Evolutionary conservation across 2,113 vertebrate species (phyloP).

Genomic region (Lepisosteus oculatus): DNA sequence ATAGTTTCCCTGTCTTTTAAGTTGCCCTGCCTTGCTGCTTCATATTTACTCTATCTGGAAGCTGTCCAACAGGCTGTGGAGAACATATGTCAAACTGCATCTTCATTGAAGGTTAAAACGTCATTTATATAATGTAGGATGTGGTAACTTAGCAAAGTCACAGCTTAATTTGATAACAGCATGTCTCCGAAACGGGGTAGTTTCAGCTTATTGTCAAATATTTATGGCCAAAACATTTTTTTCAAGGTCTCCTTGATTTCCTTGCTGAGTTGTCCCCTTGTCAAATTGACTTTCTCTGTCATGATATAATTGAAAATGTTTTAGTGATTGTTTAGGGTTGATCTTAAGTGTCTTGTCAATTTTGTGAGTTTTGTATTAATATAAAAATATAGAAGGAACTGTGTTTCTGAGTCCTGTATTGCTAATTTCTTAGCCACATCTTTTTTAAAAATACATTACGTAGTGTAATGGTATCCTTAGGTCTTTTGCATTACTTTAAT

Average conservation of each 20-base stretch:
- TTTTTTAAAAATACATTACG: no score
- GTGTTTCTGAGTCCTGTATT: no score
- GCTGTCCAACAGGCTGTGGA: background rate
- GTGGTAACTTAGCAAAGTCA: background rate
- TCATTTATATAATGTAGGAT: conserved; percentile 12
- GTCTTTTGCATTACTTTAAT: no score
- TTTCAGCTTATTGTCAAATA: conserved; percentile 10
- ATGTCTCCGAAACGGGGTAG: background rate
- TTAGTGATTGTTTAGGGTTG: no score
- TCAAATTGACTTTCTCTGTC: background rate
- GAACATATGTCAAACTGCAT: background rate
- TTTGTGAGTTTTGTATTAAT: no score
- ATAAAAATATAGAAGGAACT: no score
- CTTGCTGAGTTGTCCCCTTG: background rate
- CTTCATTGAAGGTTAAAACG: conserved; percentile 12
- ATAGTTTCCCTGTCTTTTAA: background rate
- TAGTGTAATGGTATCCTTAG: no score
- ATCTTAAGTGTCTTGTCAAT: no score
- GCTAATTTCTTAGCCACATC: no score
- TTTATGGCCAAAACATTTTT: conserved; percentile 13
- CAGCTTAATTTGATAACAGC: background rate
- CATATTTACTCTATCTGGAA: background rate
- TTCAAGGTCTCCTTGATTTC: background rate
- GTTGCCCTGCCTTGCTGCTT: background rate
- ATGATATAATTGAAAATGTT: no score